Percentiles rank a stretch among this genome's conserved stretches.
phyloP scores from a whole-genome alignment of 2,113 vertebrate species.

The human region GRCh38 chr11:77964501-77965000 shows the following conservation, averaged over 20 bases:
- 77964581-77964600: neutral
- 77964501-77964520: too few species aligned
- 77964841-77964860: neutral
- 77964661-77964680: neutral
- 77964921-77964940: neutral
- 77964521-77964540: too few species aligned
- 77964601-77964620: neutral
- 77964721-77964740: neutral
- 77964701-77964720: neutral
- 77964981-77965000: neutral
- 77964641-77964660: neutral
- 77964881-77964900: neutral
- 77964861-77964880: neutral
- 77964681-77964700: neutral
- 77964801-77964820: neutral
- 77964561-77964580: too few species aligned
- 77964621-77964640: neutral
- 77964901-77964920: neutral
- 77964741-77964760: neutral
- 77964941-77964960: neutral
- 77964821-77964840: neutral
- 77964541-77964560: too few species aligned
- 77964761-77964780: neutral
- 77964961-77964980: neutral
- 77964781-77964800: neutral